Evolutionary conservation across 2,113 vertebrate genomes (phyloP).

Genomic region (Nannobrachium achirus): DNA sequence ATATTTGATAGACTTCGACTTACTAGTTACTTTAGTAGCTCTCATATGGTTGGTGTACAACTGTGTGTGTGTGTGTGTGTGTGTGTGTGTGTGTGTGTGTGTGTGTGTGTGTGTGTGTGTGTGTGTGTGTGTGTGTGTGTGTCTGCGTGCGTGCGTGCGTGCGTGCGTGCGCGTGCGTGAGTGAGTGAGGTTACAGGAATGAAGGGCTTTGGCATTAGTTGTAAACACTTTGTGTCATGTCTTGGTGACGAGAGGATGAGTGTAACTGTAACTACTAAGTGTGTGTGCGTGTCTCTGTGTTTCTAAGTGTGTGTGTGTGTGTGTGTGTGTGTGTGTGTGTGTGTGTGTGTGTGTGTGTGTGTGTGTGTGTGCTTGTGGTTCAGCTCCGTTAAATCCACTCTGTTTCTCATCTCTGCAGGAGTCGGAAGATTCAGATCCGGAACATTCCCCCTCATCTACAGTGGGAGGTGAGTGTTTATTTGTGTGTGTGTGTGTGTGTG

Average conservation of each 20-base stretch:
- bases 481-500: constrained; percentile 21
- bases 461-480: constrained; percentile 90
- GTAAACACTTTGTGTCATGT: background rate
- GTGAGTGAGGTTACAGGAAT: background rate
- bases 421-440: constrained; percentile 95
- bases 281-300: background rate
- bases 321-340: background rate
- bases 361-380: constrained; percentile 46
- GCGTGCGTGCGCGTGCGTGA: background rate
- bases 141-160: background rate
- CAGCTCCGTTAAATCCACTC: constrained; percentile 65
- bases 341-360: background rate
- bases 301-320: background rate
- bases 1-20: too few relatives aligned
- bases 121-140: constrained; percentile 2
- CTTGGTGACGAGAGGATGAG: background rate
- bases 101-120: background rate
- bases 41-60: too few relatives aligned
- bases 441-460: constrained; percentile 95
- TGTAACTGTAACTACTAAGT: background rate
- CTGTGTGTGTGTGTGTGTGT: too few relatives aligned
- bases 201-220: background rate
- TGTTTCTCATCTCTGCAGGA: constrained; percentile 82
- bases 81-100: too few relatives aligned
- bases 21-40: too few relatives aligned